phyloP scores from a whole-genome alignment of 2,888 invertebrate species.

The Acrobasis suavella region DNA sequence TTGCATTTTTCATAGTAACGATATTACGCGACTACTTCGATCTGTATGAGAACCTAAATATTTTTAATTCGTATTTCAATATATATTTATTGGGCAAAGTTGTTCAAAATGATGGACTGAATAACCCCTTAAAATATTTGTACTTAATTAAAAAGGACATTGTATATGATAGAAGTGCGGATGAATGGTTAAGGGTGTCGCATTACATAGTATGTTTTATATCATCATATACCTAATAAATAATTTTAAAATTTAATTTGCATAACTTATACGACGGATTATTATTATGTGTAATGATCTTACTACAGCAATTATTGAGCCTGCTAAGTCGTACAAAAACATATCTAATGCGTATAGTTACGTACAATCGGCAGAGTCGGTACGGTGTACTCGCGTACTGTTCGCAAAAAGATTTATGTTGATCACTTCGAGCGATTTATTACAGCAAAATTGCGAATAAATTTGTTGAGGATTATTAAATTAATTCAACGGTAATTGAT shows the following conservation, averaged over 20 bases:
- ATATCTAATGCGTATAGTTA: slow-evolving; percentile 3
- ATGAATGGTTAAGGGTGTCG: too few species aligned
- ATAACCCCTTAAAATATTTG: too few species aligned
- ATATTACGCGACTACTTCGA: too few species aligned
- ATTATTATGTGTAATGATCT: not conserved
- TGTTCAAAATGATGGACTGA: too few species aligned
- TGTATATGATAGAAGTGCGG: too few species aligned
- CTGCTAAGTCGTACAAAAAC: slow-evolving; percentile 1
- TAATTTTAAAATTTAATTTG: not conserved
- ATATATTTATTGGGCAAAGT: too few species aligned
- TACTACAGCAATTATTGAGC: not conserved
- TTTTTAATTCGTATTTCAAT: too few species aligned
- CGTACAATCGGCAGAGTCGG: slow-evolving; percentile 6
- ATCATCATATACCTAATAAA: too few species aligned
- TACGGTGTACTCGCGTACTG: slow-evolving; percentile 16
- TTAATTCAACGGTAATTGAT: slow-evolving; percentile 28
- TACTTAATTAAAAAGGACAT: too few species aligned
- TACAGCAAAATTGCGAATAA: slow-evolving; percentile 31
- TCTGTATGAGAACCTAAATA: too few species aligned
- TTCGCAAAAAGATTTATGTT: slow-evolving; percentile 30
- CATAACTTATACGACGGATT: not conserved
- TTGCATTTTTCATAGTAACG: too few species aligned
- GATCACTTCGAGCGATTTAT: slow-evolving; percentile 28
- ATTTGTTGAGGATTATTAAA: slow-evolving; percentile 32
- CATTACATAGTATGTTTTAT: too few species aligned